These are phyloP conservation scores for Hippolais icterina DNA, from an alignment of 2,113 vertebrate genomes.

Conservation along the genomic window DNA sequence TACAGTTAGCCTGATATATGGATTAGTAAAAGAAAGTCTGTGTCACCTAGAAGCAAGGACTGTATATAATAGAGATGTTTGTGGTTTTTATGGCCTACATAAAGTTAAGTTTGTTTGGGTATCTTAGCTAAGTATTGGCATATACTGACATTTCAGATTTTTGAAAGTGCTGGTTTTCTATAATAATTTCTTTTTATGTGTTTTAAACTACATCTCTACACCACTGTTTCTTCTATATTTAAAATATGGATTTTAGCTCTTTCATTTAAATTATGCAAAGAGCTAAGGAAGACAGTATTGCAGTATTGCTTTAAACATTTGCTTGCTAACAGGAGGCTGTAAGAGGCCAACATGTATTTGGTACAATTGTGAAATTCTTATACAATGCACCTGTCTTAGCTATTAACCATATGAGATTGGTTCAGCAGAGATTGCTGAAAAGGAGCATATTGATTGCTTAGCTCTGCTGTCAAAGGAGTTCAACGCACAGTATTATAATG, in stretches of 20 bases:
- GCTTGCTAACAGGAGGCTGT: neutral
- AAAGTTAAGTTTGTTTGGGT: neutral
- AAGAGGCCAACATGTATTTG: neutral
- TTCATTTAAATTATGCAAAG: conserved; percentile 1
- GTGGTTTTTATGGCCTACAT: neutral
- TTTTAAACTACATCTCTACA: neutral
- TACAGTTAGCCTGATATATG: neutral
- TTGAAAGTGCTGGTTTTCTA: neutral
- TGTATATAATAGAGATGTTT: neutral
- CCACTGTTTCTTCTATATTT: neutral
- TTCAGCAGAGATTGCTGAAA: neutral
- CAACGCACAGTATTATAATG: neutral
- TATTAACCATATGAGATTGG: neutral
- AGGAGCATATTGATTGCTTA: neutral
- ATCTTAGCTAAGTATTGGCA: neutral
- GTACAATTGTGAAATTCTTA: neutral
- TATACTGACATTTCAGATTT: neutral
- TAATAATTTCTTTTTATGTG: neutral
- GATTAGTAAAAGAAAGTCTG: neutral
- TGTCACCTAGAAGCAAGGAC: neutral
- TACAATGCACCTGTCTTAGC: neutral
- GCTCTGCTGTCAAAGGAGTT: neutral
- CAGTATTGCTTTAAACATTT: neutral
- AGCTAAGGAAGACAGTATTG: neutral
- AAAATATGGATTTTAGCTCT: neutral